A percentile compares a stretch with the other conserved stretches of the same genome.
Evolutionary conservation across 2,888 invertebrate genomes (phyloP).

Genomic region (Xanthorhoe designata): DNA sequence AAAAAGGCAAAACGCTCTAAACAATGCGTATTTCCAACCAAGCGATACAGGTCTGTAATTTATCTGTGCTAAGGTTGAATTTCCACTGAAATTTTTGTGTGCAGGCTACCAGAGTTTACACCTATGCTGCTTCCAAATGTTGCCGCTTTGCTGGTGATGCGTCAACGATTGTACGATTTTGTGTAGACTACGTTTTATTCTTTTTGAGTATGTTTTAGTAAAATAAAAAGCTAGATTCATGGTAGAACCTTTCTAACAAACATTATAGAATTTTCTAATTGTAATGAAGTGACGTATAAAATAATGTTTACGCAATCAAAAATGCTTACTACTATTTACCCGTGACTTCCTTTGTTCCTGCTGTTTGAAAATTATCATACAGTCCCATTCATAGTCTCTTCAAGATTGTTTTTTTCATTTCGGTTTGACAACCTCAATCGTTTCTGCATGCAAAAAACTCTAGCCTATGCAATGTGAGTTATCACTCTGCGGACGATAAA

Average conservation of each 20-base stretch:
- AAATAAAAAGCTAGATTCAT: too few species aligned
- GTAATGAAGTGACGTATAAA: too few species aligned
- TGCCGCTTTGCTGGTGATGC: constrained; percentile 12
- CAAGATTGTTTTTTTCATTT: not conserved
- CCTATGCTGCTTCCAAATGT: constrained; percentile 13
- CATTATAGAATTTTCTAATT: too few species aligned
- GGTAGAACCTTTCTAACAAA: too few species aligned
- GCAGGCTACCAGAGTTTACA: constrained; percentile 3
- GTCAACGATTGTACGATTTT: constrained; percentile 6
- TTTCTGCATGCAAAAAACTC: not conserved
- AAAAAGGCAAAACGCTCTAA: constrained; percentile 54
- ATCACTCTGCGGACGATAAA: not conserved
- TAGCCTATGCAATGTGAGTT: not conserved
- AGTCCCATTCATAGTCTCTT: too few species aligned
- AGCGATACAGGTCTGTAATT: constrained; percentile 32
- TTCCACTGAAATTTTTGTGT: constrained; percentile 12
- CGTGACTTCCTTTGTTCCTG: too few species aligned
- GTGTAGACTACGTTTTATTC: not conserved
- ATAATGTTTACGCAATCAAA: too few species aligned
- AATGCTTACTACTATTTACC: too few species aligned
- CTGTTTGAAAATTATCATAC: too few species aligned
- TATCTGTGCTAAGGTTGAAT: constrained; percentile 12
- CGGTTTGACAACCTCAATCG: not conserved
- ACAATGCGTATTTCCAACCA: constrained; percentile 49
- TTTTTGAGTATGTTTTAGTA: not conserved